Evolutionary conservation across 2,888 invertebrate species (phyloP).

Genomic region (Dryomyza anilis): DNA sequence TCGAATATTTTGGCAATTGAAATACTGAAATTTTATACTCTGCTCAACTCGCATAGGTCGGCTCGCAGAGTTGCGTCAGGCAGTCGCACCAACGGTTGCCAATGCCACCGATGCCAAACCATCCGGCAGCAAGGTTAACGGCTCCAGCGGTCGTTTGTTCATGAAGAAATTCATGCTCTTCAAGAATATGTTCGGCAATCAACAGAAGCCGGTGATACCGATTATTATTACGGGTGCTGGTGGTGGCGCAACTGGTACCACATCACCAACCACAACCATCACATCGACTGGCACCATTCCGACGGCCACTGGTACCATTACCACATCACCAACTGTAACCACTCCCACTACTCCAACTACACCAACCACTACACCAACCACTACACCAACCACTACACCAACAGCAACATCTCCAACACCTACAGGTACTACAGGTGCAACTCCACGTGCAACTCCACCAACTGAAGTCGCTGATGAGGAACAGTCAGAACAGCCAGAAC

Average conservation of each 20-base stretch:
- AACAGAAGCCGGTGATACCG: conserved; percentile 51
- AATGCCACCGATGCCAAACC: conserved; percentile 4
- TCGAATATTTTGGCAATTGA: no score
- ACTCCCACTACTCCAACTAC: conserved; percentile 20
- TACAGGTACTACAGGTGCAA: background rate
- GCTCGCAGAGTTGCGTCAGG: conserved; percentile 23
- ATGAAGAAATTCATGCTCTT: conserved; percentile 52
- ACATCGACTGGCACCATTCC: conserved; percentile 43
- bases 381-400: background rate
- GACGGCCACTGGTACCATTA: conserved; percentile 41
- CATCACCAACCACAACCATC: conserved; percentile 30
- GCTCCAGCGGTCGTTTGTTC: conserved; percentile 53
- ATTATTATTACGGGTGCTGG: conserved; percentile 49
- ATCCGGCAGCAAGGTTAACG: conserved; percentile 37
- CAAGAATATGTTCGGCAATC: conserved; percentile 46
- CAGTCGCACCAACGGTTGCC: conserved; percentile 3
- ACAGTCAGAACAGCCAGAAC: conserved; percentile 14
- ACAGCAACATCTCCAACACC: background rate
- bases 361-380: background rate
- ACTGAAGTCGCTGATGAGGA: background rate
- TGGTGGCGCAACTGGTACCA: conserved; percentile 20
- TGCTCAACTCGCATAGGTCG: no score
- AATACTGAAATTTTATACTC: no score
- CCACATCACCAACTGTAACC: conserved; percentile 38
- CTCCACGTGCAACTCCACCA: background rate